Evolutionary conservation across 2,888 invertebrate species (phyloP), one percentile per base, ranked within the genome.

Genomic region (Leptinotarsa rubiginosa): DNA sequence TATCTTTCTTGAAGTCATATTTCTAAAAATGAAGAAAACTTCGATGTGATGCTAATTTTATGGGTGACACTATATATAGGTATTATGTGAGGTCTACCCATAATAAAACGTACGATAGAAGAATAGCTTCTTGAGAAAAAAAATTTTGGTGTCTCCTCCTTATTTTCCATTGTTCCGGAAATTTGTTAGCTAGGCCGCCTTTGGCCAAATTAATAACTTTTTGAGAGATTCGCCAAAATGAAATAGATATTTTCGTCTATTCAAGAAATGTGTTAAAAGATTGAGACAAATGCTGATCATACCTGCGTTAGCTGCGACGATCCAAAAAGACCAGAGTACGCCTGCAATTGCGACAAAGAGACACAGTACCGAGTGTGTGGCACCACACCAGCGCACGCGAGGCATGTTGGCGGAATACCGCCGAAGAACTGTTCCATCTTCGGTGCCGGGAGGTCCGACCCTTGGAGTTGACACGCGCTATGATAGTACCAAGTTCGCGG

Each of bases 321-420:
- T 82, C 82, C 83, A 82, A 78, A 82, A 72, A 50, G 73, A 75
- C 62, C 70, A 73, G 59, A 71, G 31, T 62, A 62, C 31, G 31
- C 62, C 31, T 62, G 62, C 41, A 31, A 41, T 74, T 67, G 76
- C 72, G 69, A 70, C 69, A 65, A 80, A 69, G 71, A 81, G 78
- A 77, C 82, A 83, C 82, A 82, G 78, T 77, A 81, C 80, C 69
- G 69, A 73, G 69, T 73, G 69, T 76, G 81, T 77, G 71, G 83
- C 76, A 75, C 80, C 79, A 81, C 81, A 82, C 83, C 83, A 84
- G 82, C 82, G 83, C 81, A 83, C 83, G 78, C 84, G 85, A 85
- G 82, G 84, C 84, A 85, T 86, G 82, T 85, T 85, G 82, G 85
- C 84, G 83, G 84, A 84, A 83, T 80, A 84, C 84, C 85, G 84